Percentiles rank a stretch among this genome's conserved stretches.
phyloP scores from a whole-genome alignment of 1,140 invertebrate genomes.

The Cherax quadricarinatus region DNA sequence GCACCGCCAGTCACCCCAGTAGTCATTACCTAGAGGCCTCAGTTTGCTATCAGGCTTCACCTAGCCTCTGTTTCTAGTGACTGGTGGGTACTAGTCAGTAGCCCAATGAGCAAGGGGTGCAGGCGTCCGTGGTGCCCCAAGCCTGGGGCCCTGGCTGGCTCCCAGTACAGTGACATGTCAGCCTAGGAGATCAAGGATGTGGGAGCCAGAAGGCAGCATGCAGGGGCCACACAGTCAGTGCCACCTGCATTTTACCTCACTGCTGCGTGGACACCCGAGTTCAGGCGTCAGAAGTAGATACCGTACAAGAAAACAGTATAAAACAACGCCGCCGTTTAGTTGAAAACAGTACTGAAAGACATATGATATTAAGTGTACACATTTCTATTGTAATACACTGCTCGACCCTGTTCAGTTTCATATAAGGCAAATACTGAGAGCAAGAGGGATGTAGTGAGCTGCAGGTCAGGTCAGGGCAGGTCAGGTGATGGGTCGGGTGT shows the following conservation, averaged over 20 bases:
- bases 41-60: neutral
- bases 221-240: constrained; percentile 13
- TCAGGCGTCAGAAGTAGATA: constrained; percentile 59
- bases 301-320: constrained; percentile 58
- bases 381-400: constrained; percentile 67
- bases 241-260: constrained; percentile 37
- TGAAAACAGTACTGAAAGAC: constrained; percentile 65
- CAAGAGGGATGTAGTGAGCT: constrained; percentile 65
- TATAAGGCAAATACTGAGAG: constrained; percentile 70
- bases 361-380: constrained; percentile 64
- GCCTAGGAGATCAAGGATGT: constrained; percentile 44
- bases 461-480: constrained; percentile 62
- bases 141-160: constrained; percentile 7
- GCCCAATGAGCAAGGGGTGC: neutral
- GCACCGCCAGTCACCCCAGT: neutral
- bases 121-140: neutral
- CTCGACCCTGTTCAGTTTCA: constrained; percentile 67
- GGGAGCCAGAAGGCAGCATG: constrained; percentile 20
- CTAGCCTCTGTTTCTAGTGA: neutral
- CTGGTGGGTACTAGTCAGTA: neutral
- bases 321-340: constrained; percentile 46
- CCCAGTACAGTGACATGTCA: constrained; percentile 32
- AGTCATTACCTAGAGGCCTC: neutral
- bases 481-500: constrained; percentile 54
- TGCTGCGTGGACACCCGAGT: constrained; percentile 51